Evolutionary conservation across 2,113 vertebrate species (phyloP).

Genomic region (Pseudorectes ferrugineus): DNA sequence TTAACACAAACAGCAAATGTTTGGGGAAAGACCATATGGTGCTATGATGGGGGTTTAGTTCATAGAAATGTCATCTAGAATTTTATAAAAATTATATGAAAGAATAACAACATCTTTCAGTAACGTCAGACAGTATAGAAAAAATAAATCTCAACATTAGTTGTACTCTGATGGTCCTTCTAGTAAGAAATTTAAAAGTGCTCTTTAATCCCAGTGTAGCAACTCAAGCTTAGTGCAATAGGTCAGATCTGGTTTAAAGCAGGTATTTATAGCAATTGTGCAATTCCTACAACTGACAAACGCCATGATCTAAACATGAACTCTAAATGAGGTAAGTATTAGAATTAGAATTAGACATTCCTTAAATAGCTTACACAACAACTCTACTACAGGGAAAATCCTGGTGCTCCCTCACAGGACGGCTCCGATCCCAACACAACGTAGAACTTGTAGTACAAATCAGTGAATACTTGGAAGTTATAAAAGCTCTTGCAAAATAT

Average conservation of each 20-base stretch:
- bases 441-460: neutral
- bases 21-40: neutral
- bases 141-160: conserved; percentile 54
- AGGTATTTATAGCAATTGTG: conserved; percentile 12
- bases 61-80: conserved; percentile 25
- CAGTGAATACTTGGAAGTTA: neutral
- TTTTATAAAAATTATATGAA: conserved; percentile 53
- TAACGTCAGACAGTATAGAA: conserved; percentile 33
- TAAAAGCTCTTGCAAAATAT: neutral
- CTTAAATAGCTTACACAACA: neutral
- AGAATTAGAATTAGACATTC: neutral
- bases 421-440: neutral
- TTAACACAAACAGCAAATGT: conserved; percentile 14
- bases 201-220: conserved; percentile 34
- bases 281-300: conserved; percentile 1
- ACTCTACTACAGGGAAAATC: neutral
- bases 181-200: conserved; percentile 55
- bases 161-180: neutral
- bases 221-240: conserved; percentile 46
- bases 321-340: conserved; percentile 15
- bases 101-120: conserved; percentile 7
- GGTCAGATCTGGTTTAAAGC: neutral
- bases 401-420: neutral
- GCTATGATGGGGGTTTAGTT: neutral
- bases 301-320: neutral